phyloP scores from a whole-genome alignment of 2,888 invertebrate species.

The Saturnia japonica region DNA sequence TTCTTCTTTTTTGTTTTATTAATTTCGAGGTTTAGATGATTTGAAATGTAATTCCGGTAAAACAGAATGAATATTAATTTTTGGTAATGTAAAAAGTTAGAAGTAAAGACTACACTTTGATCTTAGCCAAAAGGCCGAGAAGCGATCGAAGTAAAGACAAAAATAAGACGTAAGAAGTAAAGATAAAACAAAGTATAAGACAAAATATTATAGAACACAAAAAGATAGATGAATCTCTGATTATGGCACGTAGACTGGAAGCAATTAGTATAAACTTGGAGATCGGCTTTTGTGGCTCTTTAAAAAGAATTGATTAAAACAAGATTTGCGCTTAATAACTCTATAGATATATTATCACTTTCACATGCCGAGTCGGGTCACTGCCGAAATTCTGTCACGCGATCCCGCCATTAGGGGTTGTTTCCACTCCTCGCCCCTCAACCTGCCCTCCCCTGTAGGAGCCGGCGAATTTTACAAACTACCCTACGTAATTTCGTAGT shows the following conservation, averaged over 20 bases:
- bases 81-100: too few relatives aligned
- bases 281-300: neutral
- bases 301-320: neutral
- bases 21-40: too few relatives aligned
- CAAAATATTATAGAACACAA: neutral
- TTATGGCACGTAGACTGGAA: neutral
- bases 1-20: neutral
- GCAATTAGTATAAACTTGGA: neutral
- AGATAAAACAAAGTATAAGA: too few relatives aligned
- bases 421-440: conserved; percentile 51
- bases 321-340: conserved; percentile 50
- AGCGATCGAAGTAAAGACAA: too few relatives aligned
- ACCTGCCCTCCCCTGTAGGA: conserved; percentile 43
- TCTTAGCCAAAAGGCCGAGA: too few relatives aligned
- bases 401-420: conserved; percentile 80
- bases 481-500: conserved; percentile 69
- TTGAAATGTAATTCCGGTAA: too few relatives aligned
- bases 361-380: conserved; percentile 76
- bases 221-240: neutral
- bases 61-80: too few relatives aligned
- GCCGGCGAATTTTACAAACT: conserved; percentile 78
- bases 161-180: too few relatives aligned
- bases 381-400: conserved; percentile 82
- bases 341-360: conserved; percentile 76
- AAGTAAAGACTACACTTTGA: too few relatives aligned